A percentile compares a stretch with the other conserved stretches of the same genome.
Conservation (phyloP, 2,113 vertebrate species). For the Megaceryle maxima region DNA sequence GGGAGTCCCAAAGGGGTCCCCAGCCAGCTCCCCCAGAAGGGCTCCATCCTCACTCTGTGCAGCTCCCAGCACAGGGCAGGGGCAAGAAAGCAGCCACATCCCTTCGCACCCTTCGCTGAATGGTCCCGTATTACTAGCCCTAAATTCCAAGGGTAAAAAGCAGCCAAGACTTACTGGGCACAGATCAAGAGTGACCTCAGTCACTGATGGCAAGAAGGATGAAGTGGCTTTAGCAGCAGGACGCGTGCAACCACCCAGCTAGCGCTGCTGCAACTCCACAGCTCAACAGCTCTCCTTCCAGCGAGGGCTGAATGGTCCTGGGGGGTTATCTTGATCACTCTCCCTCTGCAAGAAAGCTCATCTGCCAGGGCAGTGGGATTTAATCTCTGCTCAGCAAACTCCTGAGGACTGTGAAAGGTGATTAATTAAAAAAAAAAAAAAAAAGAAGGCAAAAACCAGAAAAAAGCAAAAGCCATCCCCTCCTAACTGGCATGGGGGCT, state of each 20-base stretch:
- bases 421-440: too few relatives aligned
- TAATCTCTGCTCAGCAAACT: not conserved
- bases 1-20: not conserved
- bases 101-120: not conserved
- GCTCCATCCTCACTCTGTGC: not conserved
- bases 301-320: not conserved
- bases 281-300: not conserved
- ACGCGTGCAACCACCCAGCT: not conserved
- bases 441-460: too few relatives aligned
- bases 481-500: not conserved
- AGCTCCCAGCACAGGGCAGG: not conserved
- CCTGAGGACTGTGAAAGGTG: not conserved
- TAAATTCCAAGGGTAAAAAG: not conserved
- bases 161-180: not conserved
- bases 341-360: not conserved
- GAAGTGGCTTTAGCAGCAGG: not conserved
- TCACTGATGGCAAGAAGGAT: not conserved
- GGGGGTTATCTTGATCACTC: too few relatives aligned
- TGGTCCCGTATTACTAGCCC: not conserved
- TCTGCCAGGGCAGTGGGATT: not conserved
- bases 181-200: not conserved
- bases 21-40: not conserved
- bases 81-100: not conserved
- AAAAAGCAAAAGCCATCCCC: too few relatives aligned
- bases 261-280: not conserved